These are phyloP conservation scores for Deilephila elpenor DNA, from an alignment of 2,888 invertebrate species.

Conservation along the genomic window DNA sequence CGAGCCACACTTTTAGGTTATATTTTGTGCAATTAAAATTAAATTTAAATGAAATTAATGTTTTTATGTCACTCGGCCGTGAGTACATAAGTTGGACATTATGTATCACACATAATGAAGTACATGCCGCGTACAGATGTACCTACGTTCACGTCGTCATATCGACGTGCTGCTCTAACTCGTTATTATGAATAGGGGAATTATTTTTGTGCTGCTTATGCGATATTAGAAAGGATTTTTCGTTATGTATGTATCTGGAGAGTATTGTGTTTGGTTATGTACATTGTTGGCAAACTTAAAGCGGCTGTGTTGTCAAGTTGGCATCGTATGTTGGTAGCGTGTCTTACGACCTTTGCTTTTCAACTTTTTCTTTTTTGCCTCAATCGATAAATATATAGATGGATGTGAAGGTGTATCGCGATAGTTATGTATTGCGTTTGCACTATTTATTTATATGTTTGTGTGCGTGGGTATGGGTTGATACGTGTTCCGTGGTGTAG, in stretches of 20 bases:
- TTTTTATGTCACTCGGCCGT: conserved; percentile 45
- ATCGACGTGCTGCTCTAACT: conserved; percentile 56
- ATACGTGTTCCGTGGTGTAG: conserved; percentile 27
- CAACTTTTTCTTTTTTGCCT: conserved; percentile 53
- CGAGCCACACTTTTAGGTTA: conserved; percentile 67
- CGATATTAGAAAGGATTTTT: conserved; percentile 47
- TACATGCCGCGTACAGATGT: conserved; percentile 51
- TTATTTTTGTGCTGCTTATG: conserved; percentile 48
- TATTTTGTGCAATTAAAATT: conserved; percentile 55
- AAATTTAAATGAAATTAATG: conserved; percentile 52
- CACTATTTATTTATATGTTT: conserved; percentile 45
- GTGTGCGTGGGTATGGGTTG: conserved; percentile 52
- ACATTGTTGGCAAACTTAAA: conserved; percentile 58
- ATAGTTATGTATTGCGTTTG: conserved; percentile 42
- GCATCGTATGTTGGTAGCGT: conserved; percentile 55
- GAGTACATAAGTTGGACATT: conserved; percentile 45
- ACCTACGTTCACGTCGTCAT: conserved; percentile 38
- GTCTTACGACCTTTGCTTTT: conserved; percentile 58
- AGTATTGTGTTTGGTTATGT: conserved; percentile 34
- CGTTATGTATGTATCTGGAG: conserved; percentile 47
- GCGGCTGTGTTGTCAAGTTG: conserved; percentile 58
- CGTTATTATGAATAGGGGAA: conserved; percentile 46
- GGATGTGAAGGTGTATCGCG: conserved; percentile 34
- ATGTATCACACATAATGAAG: conserved; percentile 41
- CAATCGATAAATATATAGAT: conserved; percentile 53